Evolutionary conservation across 2,888 invertebrate species (phyloP).

Genomic region (Patella caerulea): DNA sequence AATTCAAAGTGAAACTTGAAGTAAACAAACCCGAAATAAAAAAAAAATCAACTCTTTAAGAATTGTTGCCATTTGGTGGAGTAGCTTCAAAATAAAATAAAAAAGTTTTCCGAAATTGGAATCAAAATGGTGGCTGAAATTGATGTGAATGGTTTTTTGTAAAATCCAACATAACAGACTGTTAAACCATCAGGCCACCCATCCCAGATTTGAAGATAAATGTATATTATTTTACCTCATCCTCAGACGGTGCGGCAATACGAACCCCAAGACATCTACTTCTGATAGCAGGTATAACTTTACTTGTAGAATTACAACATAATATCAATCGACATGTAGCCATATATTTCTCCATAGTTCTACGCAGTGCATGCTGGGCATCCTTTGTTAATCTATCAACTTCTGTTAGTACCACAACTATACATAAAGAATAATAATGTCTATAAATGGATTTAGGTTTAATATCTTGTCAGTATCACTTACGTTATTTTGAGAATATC

Average conservation of each 20-base stretch:
- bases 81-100: not conserved
- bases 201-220: no score
- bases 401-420: constrained; percentile 93
- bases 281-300: constrained; percentile 94
- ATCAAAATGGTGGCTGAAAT: not conserved
- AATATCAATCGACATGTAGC: constrained; percentile 93
- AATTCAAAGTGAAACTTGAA: no score
- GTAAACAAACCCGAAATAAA: no score
- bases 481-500: no score
- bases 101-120: not conserved
- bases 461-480: no score
- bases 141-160: constrained; percentile 2
- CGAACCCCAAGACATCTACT: constrained; percentile 94
- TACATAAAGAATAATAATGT: constrained; percentile 37
- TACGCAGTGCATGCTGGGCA: constrained; percentile 96
- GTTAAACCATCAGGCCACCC: no score
- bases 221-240: constrained; percentile 77
- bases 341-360: constrained; percentile 99
- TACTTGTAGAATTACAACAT: constrained; percentile 93
- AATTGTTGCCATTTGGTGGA: no score
- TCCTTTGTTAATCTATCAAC: constrained; percentile 96
- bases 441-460: no score
- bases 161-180: no score
- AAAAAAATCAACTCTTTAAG: no score
- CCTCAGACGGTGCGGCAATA: constrained; percentile 87